phyloP scores from a whole-genome alignment of 2,113 vertebrate genomes.

The Nerophis lumbriciformis region DNA sequence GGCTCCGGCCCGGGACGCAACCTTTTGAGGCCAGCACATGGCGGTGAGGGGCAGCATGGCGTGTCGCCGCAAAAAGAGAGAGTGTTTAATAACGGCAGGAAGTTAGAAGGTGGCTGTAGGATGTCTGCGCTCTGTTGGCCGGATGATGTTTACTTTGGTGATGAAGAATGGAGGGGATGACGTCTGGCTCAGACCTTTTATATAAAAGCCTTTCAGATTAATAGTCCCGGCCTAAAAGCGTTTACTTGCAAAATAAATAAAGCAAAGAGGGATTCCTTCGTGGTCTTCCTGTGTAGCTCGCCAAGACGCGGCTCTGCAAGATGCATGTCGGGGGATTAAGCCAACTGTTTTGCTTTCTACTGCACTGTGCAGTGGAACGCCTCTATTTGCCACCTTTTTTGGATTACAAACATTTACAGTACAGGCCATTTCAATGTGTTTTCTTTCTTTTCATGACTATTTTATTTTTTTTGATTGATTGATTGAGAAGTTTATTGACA shows the following conservation, averaged over 20 bases:
- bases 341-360: slow-evolving; percentile 4
- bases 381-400: too few relatives aligned
- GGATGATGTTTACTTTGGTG: slow-evolving; percentile 35
- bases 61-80: not conserved
- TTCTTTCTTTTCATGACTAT: too few relatives aligned
- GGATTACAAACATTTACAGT: too few relatives aligned
- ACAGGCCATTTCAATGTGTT: too few relatives aligned
- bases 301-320: slow-evolving; percentile 16
- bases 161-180: slow-evolving; percentile 28
- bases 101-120: slow-evolving; percentile 33
- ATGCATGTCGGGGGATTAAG: slow-evolving; percentile 9
- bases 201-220: slow-evolving; percentile 41
- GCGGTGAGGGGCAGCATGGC: slow-evolving; percentile 23
- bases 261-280: slow-evolving; percentile 37
- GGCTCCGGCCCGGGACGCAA: slow-evolving; percentile 20
- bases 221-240: slow-evolving; percentile 34
- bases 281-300: slow-evolving; percentile 17
- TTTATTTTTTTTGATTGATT: too few relatives aligned
- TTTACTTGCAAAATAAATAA: slow-evolving; percentile 58
- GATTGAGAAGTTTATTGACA: too few relatives aligned
- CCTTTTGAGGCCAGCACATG: slow-evolving; percentile 32
- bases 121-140: slow-evolving; percentile 42
- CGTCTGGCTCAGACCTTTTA: slow-evolving; percentile 31
- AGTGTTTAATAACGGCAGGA: slow-evolving; percentile 24
- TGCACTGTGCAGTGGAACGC: too few relatives aligned